Evolutionary conservation across 1,140 invertebrate genomes (phyloP).

Genomic region (Dreissena polymorpha): DNA sequence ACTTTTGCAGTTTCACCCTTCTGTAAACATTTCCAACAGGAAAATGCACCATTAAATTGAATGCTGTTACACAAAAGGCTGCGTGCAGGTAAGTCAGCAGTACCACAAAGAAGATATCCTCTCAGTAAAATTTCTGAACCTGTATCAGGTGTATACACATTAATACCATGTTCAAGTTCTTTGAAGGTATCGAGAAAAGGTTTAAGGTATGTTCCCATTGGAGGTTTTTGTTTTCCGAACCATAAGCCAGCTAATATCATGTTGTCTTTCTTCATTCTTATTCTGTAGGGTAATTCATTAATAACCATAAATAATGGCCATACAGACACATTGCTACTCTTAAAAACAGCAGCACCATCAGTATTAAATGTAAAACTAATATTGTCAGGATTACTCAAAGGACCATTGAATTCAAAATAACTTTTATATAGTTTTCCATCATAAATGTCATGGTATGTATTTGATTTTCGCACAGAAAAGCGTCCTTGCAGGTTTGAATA

Average conservation of each 20-base stretch:
- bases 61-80: slow-evolving; percentile 45
- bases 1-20: slow-evolving; percentile 47
- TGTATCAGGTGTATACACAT: slow-evolving; percentile 1
- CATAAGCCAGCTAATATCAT: slow-evolving; percentile 48
- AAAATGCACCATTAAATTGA: slow-evolving; percentile 55
- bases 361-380: slow-evolving; percentile 52
- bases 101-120: slow-evolving; percentile 44
- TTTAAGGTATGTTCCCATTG: slow-evolving; percentile 48
- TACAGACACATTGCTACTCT: slow-evolving; percentile 44
- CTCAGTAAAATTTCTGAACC: slow-evolving; percentile 26
- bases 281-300: slow-evolving; percentile 48
- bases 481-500: not conserved
- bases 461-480: not conserved
- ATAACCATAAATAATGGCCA: slow-evolving; percentile 45
- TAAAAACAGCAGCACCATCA: slow-evolving; percentile 50
- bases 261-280: slow-evolving; percentile 47
- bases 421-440: slow-evolving; percentile 24
- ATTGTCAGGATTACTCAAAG: slow-evolving; percentile 80
- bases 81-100: slow-evolving; percentile 56
- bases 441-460: slow-evolving; percentile 39
- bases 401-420: slow-evolving; percentile 82
- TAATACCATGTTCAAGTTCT: slow-evolving; percentile 32
- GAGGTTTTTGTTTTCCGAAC: slow-evolving; percentile 51
- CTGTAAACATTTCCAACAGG: slow-evolving; percentile 53
- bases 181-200: slow-evolving; percentile 36